These are phyloP conservation scores for Monopis laevigella DNA, from an alignment of 2,888 invertebrate genomes.

Conservation along the genomic window DNA sequence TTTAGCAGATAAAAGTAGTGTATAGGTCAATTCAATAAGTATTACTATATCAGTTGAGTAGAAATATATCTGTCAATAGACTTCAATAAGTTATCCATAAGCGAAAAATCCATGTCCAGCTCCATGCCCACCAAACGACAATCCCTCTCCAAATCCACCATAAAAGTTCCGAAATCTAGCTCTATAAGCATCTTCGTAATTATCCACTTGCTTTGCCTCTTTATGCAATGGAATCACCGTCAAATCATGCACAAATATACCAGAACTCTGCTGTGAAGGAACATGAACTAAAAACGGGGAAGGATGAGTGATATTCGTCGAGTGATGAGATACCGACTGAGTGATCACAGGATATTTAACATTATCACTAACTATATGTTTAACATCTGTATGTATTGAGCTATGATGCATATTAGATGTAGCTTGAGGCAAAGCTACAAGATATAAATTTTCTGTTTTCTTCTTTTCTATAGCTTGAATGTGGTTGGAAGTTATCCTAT, in stretches of 20 bases:
- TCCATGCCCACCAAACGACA: slow-evolving; percentile 49
- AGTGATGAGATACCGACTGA: slow-evolving; percentile 30
- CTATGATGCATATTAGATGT: slow-evolving; percentile 31
- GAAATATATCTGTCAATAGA: too few species aligned
- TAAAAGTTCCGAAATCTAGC: slow-evolving; percentile 40
- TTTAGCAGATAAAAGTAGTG: too few species aligned
- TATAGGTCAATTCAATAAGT: too few species aligned
- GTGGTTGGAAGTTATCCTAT: neutral
- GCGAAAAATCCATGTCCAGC: slow-evolving; percentile 53
- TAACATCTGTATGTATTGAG: slow-evolving; percentile 26
- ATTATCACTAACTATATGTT: slow-evolving; percentile 29
- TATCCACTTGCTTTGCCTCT: slow-evolving; percentile 28
- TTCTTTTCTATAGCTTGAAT: neutral
- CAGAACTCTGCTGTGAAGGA: slow-evolving; percentile 22
- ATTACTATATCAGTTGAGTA: too few species aligned
- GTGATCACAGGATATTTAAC: slow-evolving; percentile 29
- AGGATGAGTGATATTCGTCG: slow-evolving; percentile 32
- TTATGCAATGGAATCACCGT: slow-evolving; percentile 45
- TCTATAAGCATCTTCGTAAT: slow-evolving; percentile 29
- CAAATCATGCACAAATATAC: slow-evolving; percentile 33
- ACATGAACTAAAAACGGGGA: slow-evolving; percentile 32
- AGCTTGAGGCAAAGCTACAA: neutral
- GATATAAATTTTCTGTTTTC: slow-evolving; percentile 8
- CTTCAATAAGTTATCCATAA: slow-evolving; percentile 42
- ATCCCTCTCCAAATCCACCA: slow-evolving; percentile 48